Conservation (phyloP, 2,797 vertebrate genomes). For the Notolabrus celidotus region DNA sequence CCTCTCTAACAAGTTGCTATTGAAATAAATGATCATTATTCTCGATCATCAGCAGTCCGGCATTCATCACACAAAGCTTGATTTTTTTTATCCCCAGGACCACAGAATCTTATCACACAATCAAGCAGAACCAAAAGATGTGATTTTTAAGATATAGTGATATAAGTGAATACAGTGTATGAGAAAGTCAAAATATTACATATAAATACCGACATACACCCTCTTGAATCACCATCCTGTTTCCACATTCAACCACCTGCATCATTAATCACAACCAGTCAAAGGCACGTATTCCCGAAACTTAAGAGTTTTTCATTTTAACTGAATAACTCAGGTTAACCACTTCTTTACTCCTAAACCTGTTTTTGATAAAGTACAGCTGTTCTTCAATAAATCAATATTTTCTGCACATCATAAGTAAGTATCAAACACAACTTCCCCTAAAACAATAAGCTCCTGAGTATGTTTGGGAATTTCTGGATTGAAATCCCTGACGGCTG, state of each 20-base stretch:
- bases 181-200: too few relatives aligned
- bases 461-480: constrained; percentile 31
- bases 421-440: constrained; percentile 20
- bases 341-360: neutral
- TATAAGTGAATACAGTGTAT: too few relatives aligned
- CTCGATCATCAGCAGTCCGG: too few relatives aligned
- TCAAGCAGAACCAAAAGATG: too few relatives aligned
- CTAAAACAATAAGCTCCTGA: constrained; percentile 29
- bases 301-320: neutral
- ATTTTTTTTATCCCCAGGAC: too few relatives aligned
- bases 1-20: too few relatives aligned
- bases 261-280: neutral
- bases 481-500: constrained; percentile 12
- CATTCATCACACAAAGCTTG: too few relatives aligned
- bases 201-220: neutral
- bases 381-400: neutral
- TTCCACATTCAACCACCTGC: neutral
- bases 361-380: constrained; percentile 12
- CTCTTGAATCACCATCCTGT: neutral
- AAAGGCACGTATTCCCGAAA: neutral
- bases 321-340: neutral
- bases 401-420: neutral
- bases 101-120: too few relatives aligned
- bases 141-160: too few relatives aligned
- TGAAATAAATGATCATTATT: too few relatives aligned